Base-by-base conservation (phyloP, 2,113 vertebrate species). In the Craseonycteris thonglongyai region DNA sequence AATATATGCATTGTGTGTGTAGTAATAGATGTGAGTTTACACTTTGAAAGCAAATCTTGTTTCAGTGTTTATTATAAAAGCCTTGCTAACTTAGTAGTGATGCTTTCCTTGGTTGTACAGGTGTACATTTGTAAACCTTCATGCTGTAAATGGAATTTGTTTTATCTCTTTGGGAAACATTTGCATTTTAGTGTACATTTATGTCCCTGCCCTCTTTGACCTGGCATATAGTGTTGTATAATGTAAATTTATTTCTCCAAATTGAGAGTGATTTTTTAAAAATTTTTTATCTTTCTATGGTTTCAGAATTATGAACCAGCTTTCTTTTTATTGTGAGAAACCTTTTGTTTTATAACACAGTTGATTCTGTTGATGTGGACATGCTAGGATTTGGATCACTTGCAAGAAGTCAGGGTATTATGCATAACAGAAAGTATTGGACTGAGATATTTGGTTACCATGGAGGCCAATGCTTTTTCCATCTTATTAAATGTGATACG, bases 51-150 rank as follows among this genome's bases (percentile, higher is more conserved):
- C 96, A 98, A 97, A 98, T 98, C 97, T 99, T 92, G 97, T 99
- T 98, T 99, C 97, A 94, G 97, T 99, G 99, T 99, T 99, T 98
- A 98, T 98, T 98, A 99, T 98, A 98, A 99, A 98, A 99, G 98
- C 99, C 99, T 99, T 99, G 99, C 99, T 99, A 98, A 99, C 99
- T 99, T 99, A 98, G 98, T 99, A 99, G 99, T 99, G 98, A 99
- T 97, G 98, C 99, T 99, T 98, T 98, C 98, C 98, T 99, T 98
- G 98, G 99, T 99, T 99, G 99, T 99, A 99, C 99, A 99, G 99
- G 99, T 99, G 99, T 99, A 99, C 99, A 99, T 99, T 99, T 99
- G 99, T 99, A 99, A 99, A 99, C 99, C 99, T 99, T 99, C 98
- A 99, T 99, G 99, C 99, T 99, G 99, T 99, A 99, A 99, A 99